These are phyloP conservation scores for Nyctibius grandis DNA, from an alignment of 2,797 vertebrate species.

Conservation along the genomic window DNA sequence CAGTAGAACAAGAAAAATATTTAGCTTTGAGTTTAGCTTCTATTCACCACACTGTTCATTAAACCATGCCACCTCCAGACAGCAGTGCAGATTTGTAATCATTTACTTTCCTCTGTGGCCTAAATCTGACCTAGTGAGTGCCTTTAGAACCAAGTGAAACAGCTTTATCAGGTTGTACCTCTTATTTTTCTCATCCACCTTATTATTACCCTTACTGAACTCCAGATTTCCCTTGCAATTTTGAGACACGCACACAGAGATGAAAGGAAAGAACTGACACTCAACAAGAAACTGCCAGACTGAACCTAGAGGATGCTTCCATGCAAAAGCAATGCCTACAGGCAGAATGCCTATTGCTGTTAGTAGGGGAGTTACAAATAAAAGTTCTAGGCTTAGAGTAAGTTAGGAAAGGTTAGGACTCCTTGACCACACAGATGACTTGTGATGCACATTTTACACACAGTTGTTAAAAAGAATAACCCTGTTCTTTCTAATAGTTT, in stretches of 20 bases:
- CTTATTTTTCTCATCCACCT: neutral
- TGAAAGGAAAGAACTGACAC: neutral
- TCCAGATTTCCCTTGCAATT: neutral
- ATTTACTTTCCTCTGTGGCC: neutral
- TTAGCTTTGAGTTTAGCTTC: neutral
- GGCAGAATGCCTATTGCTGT: neutral
- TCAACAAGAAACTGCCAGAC: neutral
- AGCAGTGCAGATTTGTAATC: neutral
- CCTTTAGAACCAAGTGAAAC: neutral
- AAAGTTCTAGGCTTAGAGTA: neutral
- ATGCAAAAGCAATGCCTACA: rapidly evolving
- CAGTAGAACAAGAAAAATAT: neutral
- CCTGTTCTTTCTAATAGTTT: neutral
- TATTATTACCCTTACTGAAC: neutral
- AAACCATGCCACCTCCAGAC: neutral
- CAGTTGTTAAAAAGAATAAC: rapidly evolving
- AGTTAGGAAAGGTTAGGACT: neutral
- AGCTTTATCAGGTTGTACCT: neutral
- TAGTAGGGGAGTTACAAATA: neutral
- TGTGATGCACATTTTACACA: neutral
- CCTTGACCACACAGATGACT: neutral
- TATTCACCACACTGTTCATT: neutral
- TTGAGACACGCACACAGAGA: neutral
- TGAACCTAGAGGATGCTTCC: neutral
- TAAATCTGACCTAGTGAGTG: neutral